Conservation (phyloP, 1,140 invertebrate species). For the Brachionus rotundiformis region DNA sequence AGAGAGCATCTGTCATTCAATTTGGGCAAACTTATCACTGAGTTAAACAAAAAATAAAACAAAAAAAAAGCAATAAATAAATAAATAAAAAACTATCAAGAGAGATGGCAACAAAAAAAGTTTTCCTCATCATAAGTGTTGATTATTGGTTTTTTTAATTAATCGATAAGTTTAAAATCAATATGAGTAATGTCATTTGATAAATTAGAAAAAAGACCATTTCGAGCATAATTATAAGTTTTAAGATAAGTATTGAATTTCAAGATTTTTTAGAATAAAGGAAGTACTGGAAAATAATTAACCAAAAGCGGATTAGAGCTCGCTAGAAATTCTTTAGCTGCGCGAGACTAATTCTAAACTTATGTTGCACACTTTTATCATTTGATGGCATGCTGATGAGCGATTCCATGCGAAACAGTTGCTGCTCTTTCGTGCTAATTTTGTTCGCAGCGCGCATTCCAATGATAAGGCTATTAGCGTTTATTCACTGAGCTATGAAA, state of each 20-base stretch:
- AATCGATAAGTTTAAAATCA: slow-evolving; percentile 41
- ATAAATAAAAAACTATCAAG: slow-evolving; percentile 48
- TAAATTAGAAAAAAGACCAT: slow-evolving; percentile 33
- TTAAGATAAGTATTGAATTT: slow-evolving; percentile 19
- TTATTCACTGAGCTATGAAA: not conserved
- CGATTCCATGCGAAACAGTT: not conserved
- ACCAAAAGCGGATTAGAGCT: not conserved
- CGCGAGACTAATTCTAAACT: not conserved
- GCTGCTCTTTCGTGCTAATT: slow-evolving; percentile 5
- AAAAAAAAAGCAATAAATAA: not conserved
- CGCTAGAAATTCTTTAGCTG: not conserved
- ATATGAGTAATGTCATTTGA: slow-evolving; percentile 26
- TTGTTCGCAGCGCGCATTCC: not conserved
- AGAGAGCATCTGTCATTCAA: not conserved
- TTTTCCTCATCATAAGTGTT: slow-evolving; percentile 10
- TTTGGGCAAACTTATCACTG: not conserved
- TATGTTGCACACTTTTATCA: not conserved
- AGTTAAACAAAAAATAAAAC: not conserved
- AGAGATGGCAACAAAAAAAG: not conserved
- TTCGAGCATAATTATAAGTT: slow-evolving; percentile 34
- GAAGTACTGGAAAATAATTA: slow-evolving; percentile 1
- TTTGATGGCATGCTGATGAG: not conserved
- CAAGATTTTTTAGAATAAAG: slow-evolving; percentile 20
- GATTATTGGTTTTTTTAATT: slow-evolving; percentile 35
- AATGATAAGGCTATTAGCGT: slow-evolving; percentile 1